Evolutionary conservation across 2,888 invertebrate genomes (phyloP), one percentile per base, ranked within the genome.

Genomic region (Dryocosmus kuriphilus): DNA sequence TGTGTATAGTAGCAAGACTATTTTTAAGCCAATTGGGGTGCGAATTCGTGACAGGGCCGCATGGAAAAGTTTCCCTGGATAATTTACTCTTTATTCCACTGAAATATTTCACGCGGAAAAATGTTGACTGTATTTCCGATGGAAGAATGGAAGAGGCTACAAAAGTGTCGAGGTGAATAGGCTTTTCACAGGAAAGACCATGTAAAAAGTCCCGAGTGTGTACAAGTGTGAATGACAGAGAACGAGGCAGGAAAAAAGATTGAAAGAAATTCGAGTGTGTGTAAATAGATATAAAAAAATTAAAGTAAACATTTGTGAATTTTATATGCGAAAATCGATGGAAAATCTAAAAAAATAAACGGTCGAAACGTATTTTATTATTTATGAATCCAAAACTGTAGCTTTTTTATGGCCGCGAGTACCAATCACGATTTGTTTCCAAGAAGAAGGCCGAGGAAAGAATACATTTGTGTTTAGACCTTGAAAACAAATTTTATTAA

Each of bases 1-100:
- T 67, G 65, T 41, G 41, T 67, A 67, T 65, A 67, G 41, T 67
- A 67, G 27, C 14, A 67, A 41, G 65, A 38, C 38, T 67, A 67
- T 67, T 67, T 41, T 38, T 38, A 67, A 27, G 27, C 16, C 41
- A 7, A 24, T 65, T 38, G 35, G 38, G 35, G 35, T 63, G 63
- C 35, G 35, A 67, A 67, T 27, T 41, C 16, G 22, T 61, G 27
- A 22, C 35, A 38, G 63, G 8, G 14, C 24, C 24, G 14, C 22
- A 67, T 67, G 41, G 41, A 67, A 67, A 67, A 67, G 14, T 41
- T 38, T 27, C 65, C 65, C 24, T 41, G 7, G 16, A 24, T 38
- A 14, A 38, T 65, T 65, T 9, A 38, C 14, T 24, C 14, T 38
- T 65, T 65, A 38, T 65, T 38, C 38, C 41, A 38, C 8, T 22